Evolutionary conservation across 1,140 invertebrate species (phyloP).

Genomic region (Hylaeus anthracinus): DNA sequence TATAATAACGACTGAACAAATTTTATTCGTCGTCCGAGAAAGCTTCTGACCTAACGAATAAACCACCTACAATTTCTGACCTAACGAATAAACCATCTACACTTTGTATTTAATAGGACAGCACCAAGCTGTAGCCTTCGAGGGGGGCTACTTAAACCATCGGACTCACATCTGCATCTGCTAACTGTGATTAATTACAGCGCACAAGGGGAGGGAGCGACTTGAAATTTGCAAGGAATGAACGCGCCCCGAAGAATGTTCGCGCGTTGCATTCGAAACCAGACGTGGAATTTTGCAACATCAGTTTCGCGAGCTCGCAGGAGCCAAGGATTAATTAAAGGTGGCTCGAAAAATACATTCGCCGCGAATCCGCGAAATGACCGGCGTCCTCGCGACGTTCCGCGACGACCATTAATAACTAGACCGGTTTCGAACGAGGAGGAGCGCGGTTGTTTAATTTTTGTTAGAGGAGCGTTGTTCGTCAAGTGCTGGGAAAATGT

Average conservation of each 20-base stretch:
- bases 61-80: no score
- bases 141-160: conserved; percentile 1
- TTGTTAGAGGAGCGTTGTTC: conserved; percentile 6
- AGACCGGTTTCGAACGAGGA: not conserved
- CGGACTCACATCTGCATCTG: conserved; percentile 27
- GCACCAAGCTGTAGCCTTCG: not conserved
- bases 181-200: conserved; percentile 32
- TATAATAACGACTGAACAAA: no score
- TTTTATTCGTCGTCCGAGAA: no score
- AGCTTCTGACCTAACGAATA: no score
- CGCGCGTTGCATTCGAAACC: not conserved
- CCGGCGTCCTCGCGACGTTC: not conserved
- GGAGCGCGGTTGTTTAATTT: not conserved
- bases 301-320: not conserved
- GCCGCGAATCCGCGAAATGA: no score
- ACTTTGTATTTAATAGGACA: no score
- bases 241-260: not conserved
- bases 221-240: conserved; percentile 13
- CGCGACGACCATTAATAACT: conserved; percentile 9
- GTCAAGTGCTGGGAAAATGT: not conserved
- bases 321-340: not conserved
- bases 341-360: no score
- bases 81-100: no score
- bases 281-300: not conserved
- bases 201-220: no score